Evolutionary conservation across 2,888 invertebrate species (phyloP), one percentile per base, ranked within the genome.

Genomic region (Cantharis nigra): DNA sequence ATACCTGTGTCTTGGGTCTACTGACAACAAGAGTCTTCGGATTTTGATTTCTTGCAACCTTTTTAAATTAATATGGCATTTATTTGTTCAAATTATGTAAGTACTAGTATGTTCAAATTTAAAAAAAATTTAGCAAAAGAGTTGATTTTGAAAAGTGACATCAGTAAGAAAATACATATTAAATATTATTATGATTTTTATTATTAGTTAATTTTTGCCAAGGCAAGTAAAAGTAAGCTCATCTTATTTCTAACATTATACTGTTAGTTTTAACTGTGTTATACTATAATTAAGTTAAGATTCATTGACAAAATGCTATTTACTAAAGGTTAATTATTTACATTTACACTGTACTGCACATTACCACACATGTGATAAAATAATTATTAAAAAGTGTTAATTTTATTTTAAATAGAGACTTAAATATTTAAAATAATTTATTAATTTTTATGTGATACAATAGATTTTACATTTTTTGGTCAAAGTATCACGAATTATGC

Each of bases 1-100:
- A 97, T 98, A 81, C 98, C 98, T 4, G 98, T 98, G 9, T 96
- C 96, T 65, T 98, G 98, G 98, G 97, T 98, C 87, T 97, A 97
- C 92, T 97, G 94, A 95, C 93, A 92, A 88, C 89, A 90, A 87
- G 89, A 86, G 80, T 83, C 83, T 75, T 82, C 84, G 81, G 87
- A 87, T 75, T 79, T 77, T 70, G 74, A 71, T 75, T 79, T 75
- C 28, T 64, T 72, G 64, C 64, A 72, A 64, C 64, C 49, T 11
- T 71, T 69, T 69, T 69, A 18, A 69, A 23, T 67, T 23, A 23
- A 67, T 64, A 64, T n/a, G 23, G 23, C 23, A 23, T 23, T 67
- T 67, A 10, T 23, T 49, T 49, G 49, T 49, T 49, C 49, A n/a
- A 49, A 49, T 49, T 49, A 49, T 49, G 9, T 49, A 49, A 49